A percentile compares a stretch with the other conserved stretches of the same genome.
Evolutionary conservation across 2,113 vertebrate species (phyloP).

Genomic region (Saccopteryx bilineata): DNA sequence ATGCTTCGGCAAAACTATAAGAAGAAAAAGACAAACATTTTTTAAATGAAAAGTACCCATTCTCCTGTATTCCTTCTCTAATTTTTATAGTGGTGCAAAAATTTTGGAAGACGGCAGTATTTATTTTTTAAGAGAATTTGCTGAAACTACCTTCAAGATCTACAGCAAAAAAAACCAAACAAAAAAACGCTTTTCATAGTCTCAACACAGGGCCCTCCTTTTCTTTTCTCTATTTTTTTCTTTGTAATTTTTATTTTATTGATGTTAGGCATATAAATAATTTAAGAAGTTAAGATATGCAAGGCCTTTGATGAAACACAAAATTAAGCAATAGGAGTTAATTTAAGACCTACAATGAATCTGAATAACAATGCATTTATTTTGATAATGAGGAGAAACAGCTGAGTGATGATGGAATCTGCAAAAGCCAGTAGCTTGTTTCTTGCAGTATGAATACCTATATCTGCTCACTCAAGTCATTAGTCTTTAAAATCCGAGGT

Average conservation of each 20-base stretch:
- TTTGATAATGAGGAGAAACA: not conserved
- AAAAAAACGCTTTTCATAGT: not conserved
- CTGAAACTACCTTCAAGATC: not conserved
- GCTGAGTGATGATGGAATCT: not conserved
- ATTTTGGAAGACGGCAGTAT: conserved; percentile 14
- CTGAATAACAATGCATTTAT: not conserved
- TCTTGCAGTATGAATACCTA: not conserved
- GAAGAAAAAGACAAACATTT: not conserved
- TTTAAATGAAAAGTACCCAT: not conserved
- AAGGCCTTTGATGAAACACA: not conserved
- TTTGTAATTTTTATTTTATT: conserved; percentile 17
- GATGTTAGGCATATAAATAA: not conserved
- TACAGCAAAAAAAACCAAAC: not conserved
- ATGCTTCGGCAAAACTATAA: not conserved
- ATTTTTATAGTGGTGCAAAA: not conserved
- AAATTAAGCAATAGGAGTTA: not conserved
- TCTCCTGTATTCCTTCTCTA: not conserved
- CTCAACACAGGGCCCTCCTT: not conserved
- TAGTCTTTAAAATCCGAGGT: not conserved
- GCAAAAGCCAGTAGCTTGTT: conserved; percentile 7
- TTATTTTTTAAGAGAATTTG: conserved; percentile 38
- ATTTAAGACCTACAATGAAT: not conserved
- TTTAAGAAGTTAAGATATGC: not conserved
- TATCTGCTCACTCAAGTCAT: not conserved
- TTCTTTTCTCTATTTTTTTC: not conserved